Evolutionary conservation across 1,140 invertebrate species (phyloP), one percentile per base, ranked within the genome.

Genomic region (Caerostris darwini): DNA sequence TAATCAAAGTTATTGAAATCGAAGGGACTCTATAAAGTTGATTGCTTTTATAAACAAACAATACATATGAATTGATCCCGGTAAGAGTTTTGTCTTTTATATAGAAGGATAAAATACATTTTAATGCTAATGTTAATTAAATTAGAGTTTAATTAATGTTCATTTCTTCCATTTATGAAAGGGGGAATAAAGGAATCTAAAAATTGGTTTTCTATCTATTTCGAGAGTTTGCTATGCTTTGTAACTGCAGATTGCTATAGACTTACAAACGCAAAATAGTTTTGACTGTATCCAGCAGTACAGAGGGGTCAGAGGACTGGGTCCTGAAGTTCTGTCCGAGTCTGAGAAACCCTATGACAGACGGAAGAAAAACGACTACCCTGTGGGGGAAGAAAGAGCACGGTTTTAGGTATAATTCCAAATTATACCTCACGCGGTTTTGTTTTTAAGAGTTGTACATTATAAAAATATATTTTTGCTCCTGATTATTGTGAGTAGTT

Each of bases 281-380:
- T 77, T 77, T 77, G 34, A 77, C 50, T 8, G 34, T 77, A 77
- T 77, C 71, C 71, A 77, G 71, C 5, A 77, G 71, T 50, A 77
- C 34, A 53, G 34, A 14, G 5, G 71, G 5, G 10, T 77, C 71
- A 14, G 19, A n/a, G n/a, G n/a, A 77, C 12, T 77, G 71, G 53
- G 8, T 12, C 50, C 34, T 19, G 71, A 53, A 77, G 71, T 14
- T 77, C 50, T 77, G 71, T 77, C 71, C 71, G 10, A 77, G 5
- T 77, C 71, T 77, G 71, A 77, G 71, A 77, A 77, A 77, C 71
- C 71, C 71, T 77, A 77, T 12, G 71, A 77, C 71, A 14, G 71
- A 53, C 5, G 71, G 50, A 77, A 77, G 71, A 77, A 77, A 77
- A 77, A 77, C 71, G 71, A 77, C 71, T 77, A 77, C 14, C 71